These are phyloP conservation scores for Vannuccia rotundouncinata DNA, from an alignment of 2,888 invertebrate genomes.

Conservation along the genomic window DNA sequence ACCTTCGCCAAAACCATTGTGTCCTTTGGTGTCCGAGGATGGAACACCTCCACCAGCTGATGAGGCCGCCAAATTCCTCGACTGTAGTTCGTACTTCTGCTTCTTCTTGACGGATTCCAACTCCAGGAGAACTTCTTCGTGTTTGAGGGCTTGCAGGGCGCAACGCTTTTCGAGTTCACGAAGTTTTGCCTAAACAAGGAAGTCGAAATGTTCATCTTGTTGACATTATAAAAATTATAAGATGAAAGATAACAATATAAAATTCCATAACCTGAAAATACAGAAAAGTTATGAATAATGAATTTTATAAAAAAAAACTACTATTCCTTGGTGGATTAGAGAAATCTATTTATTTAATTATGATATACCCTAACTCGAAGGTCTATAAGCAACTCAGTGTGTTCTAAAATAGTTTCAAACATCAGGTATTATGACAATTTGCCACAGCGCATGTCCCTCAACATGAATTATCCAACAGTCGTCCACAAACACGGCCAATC, in stretches of 20 bases:
- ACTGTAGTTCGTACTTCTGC: conserved; percentile 31
- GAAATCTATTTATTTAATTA: too few relatives aligned
- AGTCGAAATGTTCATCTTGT: background rate
- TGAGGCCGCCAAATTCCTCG: background rate
- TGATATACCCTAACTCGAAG: too few relatives aligned
- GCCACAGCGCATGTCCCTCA: too few relatives aligned
- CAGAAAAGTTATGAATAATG: too few relatives aligned
- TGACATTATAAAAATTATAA: background rate
- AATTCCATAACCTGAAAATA: too few relatives aligned
- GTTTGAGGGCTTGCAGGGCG: conserved; percentile 65
- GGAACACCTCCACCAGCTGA: background rate
- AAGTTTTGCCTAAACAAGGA: conserved; percentile 43
- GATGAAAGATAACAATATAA: conserved; percentile 32
- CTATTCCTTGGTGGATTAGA: too few relatives aligned
- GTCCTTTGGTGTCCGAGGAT: background rate
- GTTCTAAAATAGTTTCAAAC: too few relatives aligned
- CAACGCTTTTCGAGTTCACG: conserved; percentile 87
- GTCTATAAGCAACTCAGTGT: too few relatives aligned
- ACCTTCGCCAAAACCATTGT: background rate
- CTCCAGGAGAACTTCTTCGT: conserved; percentile 82
- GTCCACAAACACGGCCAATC: too few relatives aligned
- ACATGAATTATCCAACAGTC: too few relatives aligned
- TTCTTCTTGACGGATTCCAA: conserved; percentile 66
- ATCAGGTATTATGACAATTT: too few relatives aligned
- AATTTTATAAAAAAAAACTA: too few relatives aligned